Conservation (phyloP, 2,797 vertebrate species). For the Dicrostonyx torquatus region DNA sequence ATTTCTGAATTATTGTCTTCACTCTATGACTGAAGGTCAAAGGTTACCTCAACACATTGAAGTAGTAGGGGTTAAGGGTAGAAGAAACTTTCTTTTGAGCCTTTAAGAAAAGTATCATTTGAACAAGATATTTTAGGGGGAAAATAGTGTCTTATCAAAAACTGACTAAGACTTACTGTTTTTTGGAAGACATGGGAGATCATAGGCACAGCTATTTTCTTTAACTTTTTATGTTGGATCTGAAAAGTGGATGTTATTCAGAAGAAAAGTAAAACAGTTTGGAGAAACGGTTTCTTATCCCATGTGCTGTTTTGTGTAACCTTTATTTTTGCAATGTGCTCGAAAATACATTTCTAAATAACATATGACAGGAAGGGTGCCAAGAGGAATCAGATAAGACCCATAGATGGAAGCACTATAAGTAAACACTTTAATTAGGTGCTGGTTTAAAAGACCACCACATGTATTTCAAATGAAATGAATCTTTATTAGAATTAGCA, state of each 20-base stretch:
- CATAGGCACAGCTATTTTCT: background rate
- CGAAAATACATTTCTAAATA: background rate
- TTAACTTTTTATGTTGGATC: background rate
- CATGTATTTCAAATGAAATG: background rate
- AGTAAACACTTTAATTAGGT: background rate
- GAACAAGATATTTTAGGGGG: constrained; percentile 1
- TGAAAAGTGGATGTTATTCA: background rate
- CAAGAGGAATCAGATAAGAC: background rate
- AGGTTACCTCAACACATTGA: constrained; percentile 40
- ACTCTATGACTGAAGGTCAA: background rate
- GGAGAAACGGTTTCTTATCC: background rate
- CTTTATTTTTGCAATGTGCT: background rate
- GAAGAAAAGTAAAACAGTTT: background rate
- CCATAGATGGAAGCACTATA: background rate
- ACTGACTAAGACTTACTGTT: background rate
- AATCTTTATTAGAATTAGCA: background rate
- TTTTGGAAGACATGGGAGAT: background rate
- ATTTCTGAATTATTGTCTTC: constrained; percentile 31
- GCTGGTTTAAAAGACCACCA: background rate
- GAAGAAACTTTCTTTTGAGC: background rate
- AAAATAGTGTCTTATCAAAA: background rate
- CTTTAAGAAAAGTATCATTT: constrained; percentile 13
- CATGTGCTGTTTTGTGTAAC: background rate
- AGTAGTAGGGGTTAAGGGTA: background rate
- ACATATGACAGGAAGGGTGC: background rate